phyloP scores from a whole-genome alignment of 2,797 vertebrate species.

The Streptopelia turtur region DNA sequence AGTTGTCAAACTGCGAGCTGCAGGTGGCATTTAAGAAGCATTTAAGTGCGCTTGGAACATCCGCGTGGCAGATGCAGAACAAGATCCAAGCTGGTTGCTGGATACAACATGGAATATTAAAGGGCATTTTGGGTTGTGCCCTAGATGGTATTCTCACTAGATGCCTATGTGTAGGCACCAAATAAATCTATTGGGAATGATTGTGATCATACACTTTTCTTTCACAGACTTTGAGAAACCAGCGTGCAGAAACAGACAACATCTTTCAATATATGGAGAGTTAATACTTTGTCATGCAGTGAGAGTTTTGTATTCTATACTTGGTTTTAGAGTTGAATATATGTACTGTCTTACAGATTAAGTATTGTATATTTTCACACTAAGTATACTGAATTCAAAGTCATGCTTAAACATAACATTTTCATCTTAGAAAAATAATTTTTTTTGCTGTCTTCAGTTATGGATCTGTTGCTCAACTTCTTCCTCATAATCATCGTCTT shows the following conservation, averaged over 20 bases:
- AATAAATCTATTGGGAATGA: not conserved
- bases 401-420: not conserved
- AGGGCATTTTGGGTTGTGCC: not conserved
- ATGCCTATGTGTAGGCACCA: not conserved
- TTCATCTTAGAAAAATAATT: not conserved
- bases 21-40: constrained; percentile 23
- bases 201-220: not conserved
- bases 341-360: not conserved
- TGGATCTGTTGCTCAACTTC: not conserved
- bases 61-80: accelerated
- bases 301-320: not conserved
- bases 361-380: not conserved
- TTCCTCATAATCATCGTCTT: not conserved
- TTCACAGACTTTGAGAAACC: not conserved
- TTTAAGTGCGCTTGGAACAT: not conserved
- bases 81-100: not conserved
- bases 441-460: not conserved
- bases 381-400: not conserved
- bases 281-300: not conserved
- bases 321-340: not conserved
- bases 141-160: not conserved
- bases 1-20: not conserved
- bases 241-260: not conserved
- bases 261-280: not conserved
- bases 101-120: not conserved